Percentiles rank a stretch among this genome's conserved stretches.
Evolutionary conservation across 23 tunicate species (phyloP).

Genomic region (Ascidia mentula): DNA sequence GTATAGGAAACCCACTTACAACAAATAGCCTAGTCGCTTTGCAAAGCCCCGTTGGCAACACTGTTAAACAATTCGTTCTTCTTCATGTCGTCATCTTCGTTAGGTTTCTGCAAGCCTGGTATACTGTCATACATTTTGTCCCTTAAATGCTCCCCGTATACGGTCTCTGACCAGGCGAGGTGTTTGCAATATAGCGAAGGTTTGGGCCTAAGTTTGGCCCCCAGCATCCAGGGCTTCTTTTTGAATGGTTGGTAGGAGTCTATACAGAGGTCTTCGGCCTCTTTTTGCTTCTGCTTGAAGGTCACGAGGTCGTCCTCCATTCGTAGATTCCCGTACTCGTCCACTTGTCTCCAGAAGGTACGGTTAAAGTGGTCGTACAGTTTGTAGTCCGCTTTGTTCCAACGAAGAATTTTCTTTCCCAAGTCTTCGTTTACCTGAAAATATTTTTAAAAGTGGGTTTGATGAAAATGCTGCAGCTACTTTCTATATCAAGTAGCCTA

Average conservation of each 20-base stretch:
- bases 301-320: constrained; percentile 81
- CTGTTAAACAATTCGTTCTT: constrained; percentile 55
- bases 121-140: constrained; percentile 92
- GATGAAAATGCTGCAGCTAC: no score
- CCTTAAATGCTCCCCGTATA: constrained; percentile 90
- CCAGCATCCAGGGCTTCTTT: constrained; percentile 99
- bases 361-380: constrained; percentile 89
- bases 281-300: constrained; percentile 84
- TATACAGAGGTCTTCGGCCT: constrained; percentile 89
- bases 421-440: constrained; percentile 83
- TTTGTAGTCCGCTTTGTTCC: constrained; percentile 90
- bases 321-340: constrained; percentile 55
- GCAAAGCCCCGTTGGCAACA: constrained; percentile 90
- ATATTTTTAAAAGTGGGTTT: neutral
- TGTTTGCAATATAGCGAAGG: constrained; percentile 91
- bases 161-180: constrained; percentile 97
- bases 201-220: constrained; percentile 87
- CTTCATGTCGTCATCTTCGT: constrained; percentile 42
- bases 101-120: constrained; percentile 51
- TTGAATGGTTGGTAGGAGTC: constrained; percentile 95
- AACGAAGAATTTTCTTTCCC: constrained; percentile 64
- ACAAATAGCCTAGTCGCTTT: constrained; percentile 38
- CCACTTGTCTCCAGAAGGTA: constrained; percentile 90
- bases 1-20: no score
- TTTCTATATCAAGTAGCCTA: no score